These are phyloP conservation scores for Aulostomus chinensis DNA, from an alignment of 2,797 vertebrate species.

Conservation along the genomic window DNA sequence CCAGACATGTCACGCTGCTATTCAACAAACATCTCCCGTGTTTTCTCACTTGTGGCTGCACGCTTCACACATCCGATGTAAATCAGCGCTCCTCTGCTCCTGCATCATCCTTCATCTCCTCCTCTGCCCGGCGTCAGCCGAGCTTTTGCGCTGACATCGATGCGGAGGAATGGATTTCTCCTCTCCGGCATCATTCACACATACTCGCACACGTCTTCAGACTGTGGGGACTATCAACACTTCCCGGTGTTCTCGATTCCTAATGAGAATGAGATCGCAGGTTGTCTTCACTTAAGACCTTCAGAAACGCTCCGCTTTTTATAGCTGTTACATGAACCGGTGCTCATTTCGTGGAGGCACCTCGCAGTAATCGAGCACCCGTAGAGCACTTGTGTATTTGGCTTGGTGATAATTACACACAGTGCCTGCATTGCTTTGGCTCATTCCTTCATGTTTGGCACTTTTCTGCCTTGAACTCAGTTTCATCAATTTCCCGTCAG, in stretches of 20 bases:
- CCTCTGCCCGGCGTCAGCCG: not conserved
- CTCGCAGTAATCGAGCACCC: constrained; percentile 31
- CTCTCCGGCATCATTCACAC: constrained; percentile 25
- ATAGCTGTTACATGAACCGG: constrained; percentile 36
- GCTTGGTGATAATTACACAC: constrained; percentile 10
- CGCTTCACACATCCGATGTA: constrained; percentile 32
- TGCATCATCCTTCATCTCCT: constrained; percentile 22
- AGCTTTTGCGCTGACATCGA: constrained; percentile 20
- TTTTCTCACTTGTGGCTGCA: constrained; percentile 44
- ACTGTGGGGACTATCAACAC: constrained; percentile 43
- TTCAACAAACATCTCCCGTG: constrained; percentile 41
- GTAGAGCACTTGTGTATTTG: constrained; percentile 20
- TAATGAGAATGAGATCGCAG: constrained; percentile 65
- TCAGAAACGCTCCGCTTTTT: constrained; percentile 63
- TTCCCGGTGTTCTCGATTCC: constrained; percentile 59
- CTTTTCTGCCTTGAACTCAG: constrained; percentile 1
- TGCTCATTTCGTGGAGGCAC: constrained; percentile 65
- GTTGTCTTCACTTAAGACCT: constrained; percentile 67
- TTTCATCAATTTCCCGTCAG: no score
- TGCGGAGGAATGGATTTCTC: not conserved
- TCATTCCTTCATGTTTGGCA: constrained; percentile 2
- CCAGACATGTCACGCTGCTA: no score
- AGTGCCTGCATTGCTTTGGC: not conserved
- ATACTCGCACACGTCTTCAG: constrained; percentile 36
- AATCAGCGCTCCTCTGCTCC: constrained; percentile 29